A percentile compares a stretch with the other conserved stretches of the same genome.
Evolutionary conservation across 1,140 invertebrate genomes (phyloP).

Genomic region (Phenacoccus solenopsis): DNA sequence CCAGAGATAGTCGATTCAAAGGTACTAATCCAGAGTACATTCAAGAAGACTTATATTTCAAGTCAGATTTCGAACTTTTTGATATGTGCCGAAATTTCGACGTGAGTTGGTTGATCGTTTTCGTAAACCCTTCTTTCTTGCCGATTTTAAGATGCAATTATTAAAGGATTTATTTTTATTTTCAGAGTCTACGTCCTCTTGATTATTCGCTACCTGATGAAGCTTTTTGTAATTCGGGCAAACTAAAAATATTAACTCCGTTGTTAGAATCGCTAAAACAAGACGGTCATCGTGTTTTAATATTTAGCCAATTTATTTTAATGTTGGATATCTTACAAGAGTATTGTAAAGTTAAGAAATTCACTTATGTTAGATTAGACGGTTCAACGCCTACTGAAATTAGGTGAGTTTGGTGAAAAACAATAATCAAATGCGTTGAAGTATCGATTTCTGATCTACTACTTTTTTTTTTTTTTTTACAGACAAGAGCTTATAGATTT

Average conservation of each 20-base stretch:
- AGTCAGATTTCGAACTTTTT: constrained; percentile 87
- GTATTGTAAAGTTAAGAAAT: constrained; percentile 57
- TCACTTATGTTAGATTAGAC: constrained; percentile 68
- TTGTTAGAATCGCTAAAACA: constrained; percentile 58
- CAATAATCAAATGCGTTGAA: not conserved
- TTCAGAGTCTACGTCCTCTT: constrained; percentile 24
- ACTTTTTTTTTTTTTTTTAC: constrained; percentile 25
- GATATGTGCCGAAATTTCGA: constrained; percentile 52
- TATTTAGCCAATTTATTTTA: constrained; percentile 93
- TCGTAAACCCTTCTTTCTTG: not conserved
- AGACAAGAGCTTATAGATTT: constrained; percentile 69
- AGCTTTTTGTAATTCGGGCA: constrained; percentile 64
- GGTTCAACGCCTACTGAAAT: constrained; percentile 67
- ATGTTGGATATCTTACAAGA: constrained; percentile 81
- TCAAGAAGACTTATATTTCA: constrained; percentile 70
- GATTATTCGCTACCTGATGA: constrained; percentile 48
- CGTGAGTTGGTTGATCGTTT: constrained; percentile 34
- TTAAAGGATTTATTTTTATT: constrained; percentile 17
- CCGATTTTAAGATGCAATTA: not conserved
- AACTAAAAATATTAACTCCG: constrained; percentile 67
- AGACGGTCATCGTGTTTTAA: constrained; percentile 62
- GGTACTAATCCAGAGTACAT: constrained; percentile 70
- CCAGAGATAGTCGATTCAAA: constrained; percentile 55
- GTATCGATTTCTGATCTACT: not conserved
- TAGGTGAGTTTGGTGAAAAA: constrained; percentile 35